phyloP scores from a whole-genome alignment of 2,888 invertebrate genomes.

The Pherbina coryleti region DNA sequence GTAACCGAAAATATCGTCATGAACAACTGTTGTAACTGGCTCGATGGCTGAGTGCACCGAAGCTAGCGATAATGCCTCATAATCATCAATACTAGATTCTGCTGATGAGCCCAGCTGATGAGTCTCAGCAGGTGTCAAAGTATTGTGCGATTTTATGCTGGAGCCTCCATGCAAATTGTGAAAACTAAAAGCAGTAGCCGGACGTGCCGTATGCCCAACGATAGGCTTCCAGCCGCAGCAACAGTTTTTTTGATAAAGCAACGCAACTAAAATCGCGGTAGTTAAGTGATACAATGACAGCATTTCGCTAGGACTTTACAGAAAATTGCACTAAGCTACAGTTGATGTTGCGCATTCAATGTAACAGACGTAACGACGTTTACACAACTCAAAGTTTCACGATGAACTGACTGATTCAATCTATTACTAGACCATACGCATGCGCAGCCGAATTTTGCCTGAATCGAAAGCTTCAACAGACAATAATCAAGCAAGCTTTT shows the following conservation, averaged over 20 bases:
- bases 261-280: neutral
- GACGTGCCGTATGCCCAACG: conserved; percentile 46
- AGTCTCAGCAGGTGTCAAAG: neutral
- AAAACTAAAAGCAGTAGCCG: conserved; percentile 54
- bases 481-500: conserved; percentile 23
- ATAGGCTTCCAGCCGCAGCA: conserved; percentile 61
- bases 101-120: neutral
- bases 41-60: neutral
- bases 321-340: neutral
- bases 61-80: conserved; percentile 6
- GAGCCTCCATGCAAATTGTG: conserved; percentile 66
- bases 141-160: conserved; percentile 45
- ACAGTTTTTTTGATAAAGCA: neutral
- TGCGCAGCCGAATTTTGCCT: conserved; percentile 28
- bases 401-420: conserved; percentile 29
- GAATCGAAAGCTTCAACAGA: neutral
- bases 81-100: neutral
- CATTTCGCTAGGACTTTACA: conserved; percentile 30
- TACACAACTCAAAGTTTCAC: conserved; percentile 25
- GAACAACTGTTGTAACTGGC: conserved; percentile 30
- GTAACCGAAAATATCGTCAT: conserved; percentile 51
- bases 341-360: neutral
- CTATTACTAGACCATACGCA: conserved; percentile 21
- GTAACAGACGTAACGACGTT: conserved; percentile 14
- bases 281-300: neutral